phyloP scores from a whole-genome alignment of 2,797 vertebrate species.

The Iguana delicatissima region DNA sequence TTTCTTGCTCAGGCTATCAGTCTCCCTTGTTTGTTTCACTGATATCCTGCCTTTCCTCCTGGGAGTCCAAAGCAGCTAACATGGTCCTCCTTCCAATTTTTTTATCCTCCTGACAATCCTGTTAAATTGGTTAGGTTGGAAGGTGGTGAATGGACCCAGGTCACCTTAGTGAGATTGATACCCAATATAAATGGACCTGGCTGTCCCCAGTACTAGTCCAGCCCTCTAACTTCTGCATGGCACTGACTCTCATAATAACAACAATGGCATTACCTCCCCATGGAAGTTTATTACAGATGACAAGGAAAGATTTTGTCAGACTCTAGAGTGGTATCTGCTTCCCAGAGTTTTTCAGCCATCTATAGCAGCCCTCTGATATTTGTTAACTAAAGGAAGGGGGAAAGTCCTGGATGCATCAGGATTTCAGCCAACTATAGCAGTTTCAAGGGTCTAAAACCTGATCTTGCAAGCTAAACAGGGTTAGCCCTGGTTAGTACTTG shows the following conservation, averaged over 20 bases:
- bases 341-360: too few relatives aligned
- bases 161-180: background rate
- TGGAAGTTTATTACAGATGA: background rate
- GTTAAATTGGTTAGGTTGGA: background rate
- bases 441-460: too few relatives aligned
- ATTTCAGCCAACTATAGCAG: too few relatives aligned
- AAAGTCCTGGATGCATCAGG: too few relatives aligned
- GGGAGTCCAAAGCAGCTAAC: background rate
- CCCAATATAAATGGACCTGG: too few relatives aligned
- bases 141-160: background rate
- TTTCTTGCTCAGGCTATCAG: background rate
- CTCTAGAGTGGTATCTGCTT: too few relatives aligned
- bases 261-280: too few relatives aligned
- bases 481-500: too few relatives aligned
- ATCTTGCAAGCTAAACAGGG: too few relatives aligned
- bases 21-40: background rate
- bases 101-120: background rate
- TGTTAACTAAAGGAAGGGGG: too few relatives aligned
- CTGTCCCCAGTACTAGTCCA: background rate
- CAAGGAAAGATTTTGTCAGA: too few relatives aligned
- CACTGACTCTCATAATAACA: background rate
- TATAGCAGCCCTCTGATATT: too few relatives aligned
- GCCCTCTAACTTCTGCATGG: background rate
- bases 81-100: background rate
- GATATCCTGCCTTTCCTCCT: background rate